A percentile compares a stretch with the other conserved stretches of the same genome.
phyloP scores from a whole-genome alignment of 2,888 invertebrate genomes.

The Xylota sylvarum region DNA sequence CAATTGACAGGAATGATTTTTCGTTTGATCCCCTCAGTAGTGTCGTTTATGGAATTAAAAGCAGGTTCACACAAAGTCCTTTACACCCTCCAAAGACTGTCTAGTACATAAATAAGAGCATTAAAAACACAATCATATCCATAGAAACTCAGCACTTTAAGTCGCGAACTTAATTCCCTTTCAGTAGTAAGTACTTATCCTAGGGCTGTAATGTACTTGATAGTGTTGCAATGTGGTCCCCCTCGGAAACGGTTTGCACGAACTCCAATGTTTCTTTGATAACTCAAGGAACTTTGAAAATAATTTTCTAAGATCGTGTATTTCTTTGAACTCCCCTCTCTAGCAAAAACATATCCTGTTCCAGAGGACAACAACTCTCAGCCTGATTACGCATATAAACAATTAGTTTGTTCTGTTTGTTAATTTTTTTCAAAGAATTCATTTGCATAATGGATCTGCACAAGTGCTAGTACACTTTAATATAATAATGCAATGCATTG shows the following conservation, averaged over 20 bases:
- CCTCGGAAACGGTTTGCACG: not conserved
- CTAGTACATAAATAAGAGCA: not conserved
- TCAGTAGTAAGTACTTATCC: not conserved
- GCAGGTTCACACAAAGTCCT: not conserved
- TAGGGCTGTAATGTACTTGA: no score
- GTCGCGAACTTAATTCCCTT: not conserved
- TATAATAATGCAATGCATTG: not conserved
- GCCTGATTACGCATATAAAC: not conserved
- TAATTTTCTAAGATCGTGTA: not conserved
- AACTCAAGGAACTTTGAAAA: not conserved
- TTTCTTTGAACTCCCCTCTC: not conserved
- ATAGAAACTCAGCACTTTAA: not conserved
- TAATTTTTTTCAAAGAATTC: not conserved
- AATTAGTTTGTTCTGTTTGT: not conserved
- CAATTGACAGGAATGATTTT: not conserved
- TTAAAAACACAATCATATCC: not conserved
- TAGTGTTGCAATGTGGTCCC: not conserved
- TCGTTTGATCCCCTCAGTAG: not conserved
- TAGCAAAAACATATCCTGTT: not conserved
- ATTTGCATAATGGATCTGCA: not conserved
- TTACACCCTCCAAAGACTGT: not conserved
- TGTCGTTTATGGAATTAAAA: not conserved
- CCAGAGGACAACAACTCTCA: not conserved
- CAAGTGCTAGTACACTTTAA: not conserved
- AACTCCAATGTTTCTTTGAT: not conserved